phyloP scores from a whole-genome alignment of 2,888 invertebrate genomes.

The Lycocerus yunnanus region DNA sequence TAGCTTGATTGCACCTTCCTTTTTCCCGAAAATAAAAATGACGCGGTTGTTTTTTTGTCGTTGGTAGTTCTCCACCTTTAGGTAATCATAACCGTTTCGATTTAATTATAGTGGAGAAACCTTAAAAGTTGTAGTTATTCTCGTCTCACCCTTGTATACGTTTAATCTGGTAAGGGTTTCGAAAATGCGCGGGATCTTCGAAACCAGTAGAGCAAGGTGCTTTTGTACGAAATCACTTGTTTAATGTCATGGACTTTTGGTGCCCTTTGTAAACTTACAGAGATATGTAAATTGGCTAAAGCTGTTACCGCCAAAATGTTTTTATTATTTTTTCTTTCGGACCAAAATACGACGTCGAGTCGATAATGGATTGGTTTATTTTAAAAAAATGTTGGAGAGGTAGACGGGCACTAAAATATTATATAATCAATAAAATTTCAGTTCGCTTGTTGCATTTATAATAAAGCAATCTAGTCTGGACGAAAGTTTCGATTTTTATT shows the following conservation, averaged over 20 bases:
- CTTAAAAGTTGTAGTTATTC: not conserved
- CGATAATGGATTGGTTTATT: no score
- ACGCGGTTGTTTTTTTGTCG: no score
- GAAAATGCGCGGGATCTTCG: not conserved
- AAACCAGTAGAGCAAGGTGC: conserved; percentile 1
- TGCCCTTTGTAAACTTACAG: not conserved
- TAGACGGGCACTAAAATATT: not conserved
- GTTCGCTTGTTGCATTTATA: conserved; percentile 16
- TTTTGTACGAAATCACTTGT: conserved; percentile 1
- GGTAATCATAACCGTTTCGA: not conserved
- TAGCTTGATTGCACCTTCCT: not conserved
- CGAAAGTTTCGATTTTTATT: conserved; percentile 25
- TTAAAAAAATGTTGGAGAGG: not conserved
- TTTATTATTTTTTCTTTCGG: not conserved
- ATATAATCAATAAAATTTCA: conserved; percentile 26
- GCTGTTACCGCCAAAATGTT: not conserved
- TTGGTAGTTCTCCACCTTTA: not conserved
- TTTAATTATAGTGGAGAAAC: not conserved
- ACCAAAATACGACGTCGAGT: not conserved
- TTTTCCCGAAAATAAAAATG: not conserved
- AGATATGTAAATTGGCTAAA: not conserved
- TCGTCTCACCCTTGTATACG: not conserved
- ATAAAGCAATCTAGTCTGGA: conserved; percentile 13
- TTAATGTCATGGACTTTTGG: not conserved
- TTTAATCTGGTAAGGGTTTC: not conserved